Evolutionary conservation across 2,797 vertebrate genomes (phyloP).

Genomic region (Acrossocheilus fasciatus): DNA sequence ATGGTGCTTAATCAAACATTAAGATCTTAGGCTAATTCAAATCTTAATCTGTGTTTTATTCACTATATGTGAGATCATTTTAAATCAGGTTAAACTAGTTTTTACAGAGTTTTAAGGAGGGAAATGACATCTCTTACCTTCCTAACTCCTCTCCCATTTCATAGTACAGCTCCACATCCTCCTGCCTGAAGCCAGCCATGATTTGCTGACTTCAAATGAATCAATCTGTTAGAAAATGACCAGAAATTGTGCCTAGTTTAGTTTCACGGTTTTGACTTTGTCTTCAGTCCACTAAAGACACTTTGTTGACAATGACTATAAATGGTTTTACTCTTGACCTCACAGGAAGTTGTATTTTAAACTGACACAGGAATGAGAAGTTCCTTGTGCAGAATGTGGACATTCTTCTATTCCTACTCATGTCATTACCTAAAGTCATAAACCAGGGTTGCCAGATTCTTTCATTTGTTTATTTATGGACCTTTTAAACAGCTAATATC

Average conservation of each 20-base stretch:
- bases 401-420: slow-evolving; percentile 27
- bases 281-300: neutral
- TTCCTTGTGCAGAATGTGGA: neutral
- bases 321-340: neutral
- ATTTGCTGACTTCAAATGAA: slow-evolving; percentile 57
- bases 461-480: slow-evolving; percentile 37
- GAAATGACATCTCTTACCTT: slow-evolving; percentile 79
- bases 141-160: slow-evolving; percentile 97
- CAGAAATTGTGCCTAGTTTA: neutral
- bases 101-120: neutral
- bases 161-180: slow-evolving; percentile 90
- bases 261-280: neutral
- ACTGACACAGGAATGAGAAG: neutral
- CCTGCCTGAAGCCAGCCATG: slow-evolving; percentile 94
- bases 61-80: slow-evolving; percentile 1
- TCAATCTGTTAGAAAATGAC: neutral
- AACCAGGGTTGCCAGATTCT: neutral
- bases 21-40: neutral
- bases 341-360: slow-evolving; percentile 8
- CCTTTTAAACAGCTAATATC: slow-evolving; percentile 6
- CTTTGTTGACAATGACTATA: neutral
- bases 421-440: slow-evolving; percentile 35
- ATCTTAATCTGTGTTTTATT: neutral
- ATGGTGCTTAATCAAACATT: neutral
- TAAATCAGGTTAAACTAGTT: neutral